Percentiles rank a stretch among this genome's conserved stretches.
phyloP scores from a whole-genome alignment of 92 coral and sea anemone genomes.

The Actinernus sp. region DNA sequence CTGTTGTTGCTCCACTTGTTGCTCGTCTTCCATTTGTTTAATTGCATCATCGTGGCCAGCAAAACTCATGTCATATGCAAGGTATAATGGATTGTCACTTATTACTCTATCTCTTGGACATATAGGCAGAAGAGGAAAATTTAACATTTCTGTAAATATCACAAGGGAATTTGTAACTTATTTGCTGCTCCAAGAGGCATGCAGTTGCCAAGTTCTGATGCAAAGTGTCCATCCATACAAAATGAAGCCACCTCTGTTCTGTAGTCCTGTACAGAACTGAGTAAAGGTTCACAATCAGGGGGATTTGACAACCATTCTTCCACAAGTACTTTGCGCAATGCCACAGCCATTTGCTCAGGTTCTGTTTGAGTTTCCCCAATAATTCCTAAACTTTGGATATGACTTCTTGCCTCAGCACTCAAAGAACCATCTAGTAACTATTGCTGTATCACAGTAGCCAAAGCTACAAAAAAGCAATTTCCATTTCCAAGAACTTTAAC shows the following conservation, averaged over 20 bases:
- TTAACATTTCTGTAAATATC: slow-evolving; percentile 46
- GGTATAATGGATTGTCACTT: slow-evolving; percentile 41
- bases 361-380: slow-evolving; percentile 25
- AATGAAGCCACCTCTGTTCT: slow-evolving; percentile 39
- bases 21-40: slow-evolving; percentile 18
- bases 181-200: slow-evolving; percentile 73
- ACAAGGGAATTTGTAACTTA: slow-evolving; percentile 50
- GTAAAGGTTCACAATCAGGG: slow-evolving; percentile 32
- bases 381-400: slow-evolving; percentile 12
- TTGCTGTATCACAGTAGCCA: slow-evolving; percentile 42
- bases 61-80: slow-evolving; percentile 59
- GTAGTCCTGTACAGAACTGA: slow-evolving; percentile 43
- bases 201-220: slow-evolving; percentile 66
- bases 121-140: slow-evolving; percentile 57
- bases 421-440: slow-evolving; percentile 12
- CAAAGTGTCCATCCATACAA: slow-evolving; percentile 64
- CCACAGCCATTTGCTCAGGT: slow-evolving; percentile 42
- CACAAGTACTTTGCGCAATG: slow-evolving; percentile 40
- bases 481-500: slow-evolving; percentile 28
- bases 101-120: slow-evolving; percentile 44
- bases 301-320: slow-evolving; percentile 62
- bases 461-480: slow-evolving; percentile 39
- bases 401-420: slow-evolving; percentile 27
- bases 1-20: slow-evolving; percentile 28
- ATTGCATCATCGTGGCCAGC: slow-evolving; percentile 68